Base-by-base conservation (phyloP, 2,113 vertebrate genomes). In the Lophotis ruficrista region DNA sequence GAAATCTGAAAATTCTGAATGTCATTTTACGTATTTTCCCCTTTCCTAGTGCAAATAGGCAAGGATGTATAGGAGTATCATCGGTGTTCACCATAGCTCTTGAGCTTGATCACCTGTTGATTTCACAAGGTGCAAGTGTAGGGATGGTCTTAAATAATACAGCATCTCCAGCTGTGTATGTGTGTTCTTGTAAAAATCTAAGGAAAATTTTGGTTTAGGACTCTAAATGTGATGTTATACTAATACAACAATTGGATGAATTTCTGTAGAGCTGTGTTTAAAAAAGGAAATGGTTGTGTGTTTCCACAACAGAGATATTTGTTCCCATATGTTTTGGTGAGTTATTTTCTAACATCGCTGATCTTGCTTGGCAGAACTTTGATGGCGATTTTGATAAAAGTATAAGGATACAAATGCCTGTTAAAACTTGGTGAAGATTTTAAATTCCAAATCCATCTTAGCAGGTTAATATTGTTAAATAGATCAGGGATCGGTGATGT, bases 11-110 rank as follows among this genome's bases (percentile, higher is more conserved):
- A 75, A 79, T 65, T 87, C 27, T 79, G 79, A 71, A 91, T 37
- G 62, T 57, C 1, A 7, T 71, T 92, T 96, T 93, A 91, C 28
- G 30, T 45, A 22, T 72, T 89, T 91, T 85, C 18, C 4, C 23
- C 82, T 89, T 95, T 94, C 57, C 38, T 79, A n/a, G 41, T 62
- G 54, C 87, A 84, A 94, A 78, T 79, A 56, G 37, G 51, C 82
- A 47, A 68, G 61, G 38, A 41, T 68, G 43, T 68, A 51, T 92
- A 68, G 83, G 87, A 57, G 31, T 72, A 14, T 54, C 50, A 57
- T 2, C 85, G n/a, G 35, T 69, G 53, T 79, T 93, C 76, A 38
- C 33, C 2, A 1, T 56, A 72, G n/a, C 22, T 76, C 50, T 85
- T 85, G 18, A 57, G 57, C 51, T 47, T 88, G 58, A 48, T 85